Base-by-base conservation (phyloP, 2,113 vertebrate genomes). In the Albula goreensis region DNA sequence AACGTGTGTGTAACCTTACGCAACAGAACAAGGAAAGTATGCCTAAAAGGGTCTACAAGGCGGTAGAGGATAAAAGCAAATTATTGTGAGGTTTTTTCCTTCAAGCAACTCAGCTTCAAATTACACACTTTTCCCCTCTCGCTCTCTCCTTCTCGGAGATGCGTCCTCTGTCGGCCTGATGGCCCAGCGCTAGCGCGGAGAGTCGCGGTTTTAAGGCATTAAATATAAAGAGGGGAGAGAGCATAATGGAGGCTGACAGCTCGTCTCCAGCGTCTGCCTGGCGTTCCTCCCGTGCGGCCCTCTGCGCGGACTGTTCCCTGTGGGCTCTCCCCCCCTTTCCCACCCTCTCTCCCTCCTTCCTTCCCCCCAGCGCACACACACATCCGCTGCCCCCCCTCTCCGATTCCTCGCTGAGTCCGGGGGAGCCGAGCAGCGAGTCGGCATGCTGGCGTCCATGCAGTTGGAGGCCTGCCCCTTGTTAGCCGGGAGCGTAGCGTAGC, bases 161-260 rank as follows among this genome's bases (percentile, higher is more conserved):
- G 83, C 94, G 94, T 94, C 94, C 93, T 77, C 56, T 89, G 90
- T 86, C 88, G 93, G 91, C 94, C 92, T 94, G 90, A 94, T 92
- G 94, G 92, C 86, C 90, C 89, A 85, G 92, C 90, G 89, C 94
- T 1, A 91, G 93, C 85, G 88, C 90, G 94, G 93, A 91, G 93
- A 96, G 92, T 93, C 90, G 91, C 84, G 91, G 95, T 96, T 97
- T 97, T 97, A 96, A 96, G 96, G 96, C 96, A 97, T 98, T 97
- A 98, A 97, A 98, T 98, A 97, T 97, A 97, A 97, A 97, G 94
- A 94, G 94, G 91, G 93, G 93, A 94, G 93, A 95, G 97, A 97
- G 97, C 97, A 97, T 97, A 97, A 97, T 96, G 95, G 96, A 97
- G 96, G 95, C 95, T 97, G 96, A 96, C 96, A 97, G 96, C 94